Base-by-base conservation (phyloP, 2,797 vertebrate genomes). In the Halcyon leucocephala region DNA sequence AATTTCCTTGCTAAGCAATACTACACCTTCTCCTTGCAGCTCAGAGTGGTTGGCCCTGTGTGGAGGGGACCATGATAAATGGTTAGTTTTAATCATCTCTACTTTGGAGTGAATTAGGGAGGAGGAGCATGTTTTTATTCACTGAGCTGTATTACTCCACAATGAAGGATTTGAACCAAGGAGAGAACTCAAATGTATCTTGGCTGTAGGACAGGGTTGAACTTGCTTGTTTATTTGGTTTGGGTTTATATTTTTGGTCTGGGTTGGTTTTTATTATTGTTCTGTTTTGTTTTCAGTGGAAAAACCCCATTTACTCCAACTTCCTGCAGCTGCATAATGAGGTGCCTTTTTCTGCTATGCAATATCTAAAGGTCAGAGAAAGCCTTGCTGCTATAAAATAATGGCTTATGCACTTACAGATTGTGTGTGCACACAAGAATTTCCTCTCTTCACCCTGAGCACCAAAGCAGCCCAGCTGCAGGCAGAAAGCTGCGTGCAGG, bases 41-140 rank as follows among this genome's bases (percentile, higher is more conserved):
- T 89, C 26, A 2, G 86, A 73, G 82, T 1, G 0, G 48, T 28
- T 70, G n/a, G 87, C 61, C 81, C 90, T 51, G 84, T 58, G 79
- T 84, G 37, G 95, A 89, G 73, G 86, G 74, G 90, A 90, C 88
- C 28, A 10, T 92, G 92, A 95, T 87, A 96, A 95, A 95, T 94
- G 94, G 65, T 57, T 89, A 35, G 72, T 58, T 96, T 96, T 96
- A 97, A 96, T 97, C 90, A 97, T 83, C 91, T 91, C 77, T 29
- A 12, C 86, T 95, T 90, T 8, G 21, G 55, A 92, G 86, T 61
- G 93, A 86, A 94, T 93, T 93, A 61, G 81, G 89, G 77, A 82
- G 96, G 95, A 94, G 89, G 93, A 62, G 57, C 69, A 61, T 26
- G n/a, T 48, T 95, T 90, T 95, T 92, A 92, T 92, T 92, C 91